These are phyloP conservation scores for Laticauda colubrina DNA, from an alignment of 2,113 vertebrate species.

Conservation along the genomic window DNA sequence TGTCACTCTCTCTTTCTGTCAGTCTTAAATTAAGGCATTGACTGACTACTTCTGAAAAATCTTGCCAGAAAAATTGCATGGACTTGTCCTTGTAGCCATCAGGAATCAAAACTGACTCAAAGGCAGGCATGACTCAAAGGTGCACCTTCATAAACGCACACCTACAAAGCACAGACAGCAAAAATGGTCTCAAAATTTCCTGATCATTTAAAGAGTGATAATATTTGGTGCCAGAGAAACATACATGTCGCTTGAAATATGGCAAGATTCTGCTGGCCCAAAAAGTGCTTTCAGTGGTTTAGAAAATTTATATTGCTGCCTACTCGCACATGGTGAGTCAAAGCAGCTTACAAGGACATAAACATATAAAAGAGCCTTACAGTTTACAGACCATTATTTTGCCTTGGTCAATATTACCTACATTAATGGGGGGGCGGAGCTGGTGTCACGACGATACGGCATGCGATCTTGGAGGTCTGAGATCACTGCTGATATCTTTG, in stretches of 20 bases:
- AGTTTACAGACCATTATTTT: not conserved
- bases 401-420: too few relatives aligned
- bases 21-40: not conserved
- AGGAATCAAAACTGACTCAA: not conserved
- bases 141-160: not conserved
- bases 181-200: not conserved
- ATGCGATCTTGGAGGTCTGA: too few relatives aligned
- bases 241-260: not conserved
- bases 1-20: not conserved
- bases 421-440: too few relatives aligned
- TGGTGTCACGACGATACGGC: too few relatives aligned
- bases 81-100: not conserved
- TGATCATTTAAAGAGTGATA: not conserved
- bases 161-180: not conserved
- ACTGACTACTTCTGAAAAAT: not conserved
- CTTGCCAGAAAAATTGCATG: not conserved
- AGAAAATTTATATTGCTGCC: too few relatives aligned
- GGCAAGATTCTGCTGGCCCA: not conserved
- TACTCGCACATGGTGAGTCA: too few relatives aligned
- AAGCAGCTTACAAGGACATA: too few relatives aligned
- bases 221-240: not conserved
- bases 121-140: not conserved
- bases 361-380: not conserved
- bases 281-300: not conserved
- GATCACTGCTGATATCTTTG: too few relatives aligned